A percentile compares a stretch with the other conserved stretches of the same genome.
Conservation (phyloP, 2,113 vertebrate genomes). For the Fregetta grallaria region DNA sequence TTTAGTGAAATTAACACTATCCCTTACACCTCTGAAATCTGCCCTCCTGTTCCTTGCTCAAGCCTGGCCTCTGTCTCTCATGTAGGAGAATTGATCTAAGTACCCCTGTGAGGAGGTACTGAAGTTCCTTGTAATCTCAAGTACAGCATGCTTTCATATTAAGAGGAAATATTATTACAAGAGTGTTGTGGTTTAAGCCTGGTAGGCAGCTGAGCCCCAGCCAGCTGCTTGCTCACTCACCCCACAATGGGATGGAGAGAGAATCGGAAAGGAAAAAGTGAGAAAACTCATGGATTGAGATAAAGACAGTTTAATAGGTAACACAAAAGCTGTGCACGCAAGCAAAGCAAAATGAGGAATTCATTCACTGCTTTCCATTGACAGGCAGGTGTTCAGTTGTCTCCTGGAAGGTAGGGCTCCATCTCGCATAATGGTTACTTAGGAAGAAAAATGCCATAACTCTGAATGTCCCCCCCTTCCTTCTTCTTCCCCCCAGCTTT, state of each 20-base stretch:
- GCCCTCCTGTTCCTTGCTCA: background rate
- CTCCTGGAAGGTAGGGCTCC: too few relatives aligned
- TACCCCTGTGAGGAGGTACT: background rate
- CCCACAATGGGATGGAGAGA: too few relatives aligned
- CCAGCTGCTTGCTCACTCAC: background rate
- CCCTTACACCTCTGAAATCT: background rate
- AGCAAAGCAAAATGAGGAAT: too few relatives aligned
- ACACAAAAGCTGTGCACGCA: rapidly evolving
- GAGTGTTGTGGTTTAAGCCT: background rate
- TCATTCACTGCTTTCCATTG: too few relatives aligned
- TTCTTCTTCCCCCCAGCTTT: too few relatives aligned
- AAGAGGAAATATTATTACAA: background rate
- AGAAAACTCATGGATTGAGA: too few relatives aligned
- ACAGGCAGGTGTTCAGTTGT: too few relatives aligned
- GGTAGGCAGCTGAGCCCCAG: background rate
- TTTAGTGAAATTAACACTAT: background rate
- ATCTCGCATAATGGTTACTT: too few relatives aligned
- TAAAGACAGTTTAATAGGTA: too few relatives aligned
- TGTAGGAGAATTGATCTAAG: background rate
- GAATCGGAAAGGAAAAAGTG: too few relatives aligned
- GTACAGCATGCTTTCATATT: background rate
- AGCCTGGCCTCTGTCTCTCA: background rate
- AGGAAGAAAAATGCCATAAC: too few relatives aligned
- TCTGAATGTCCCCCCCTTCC: too few relatives aligned
- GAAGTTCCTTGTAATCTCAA: background rate